A percentile compares a stretch with the other conserved stretches of the same genome.
Conservation (phyloP, 1,140 invertebrate genomes). For the Tigriopus japonicus region DNA sequence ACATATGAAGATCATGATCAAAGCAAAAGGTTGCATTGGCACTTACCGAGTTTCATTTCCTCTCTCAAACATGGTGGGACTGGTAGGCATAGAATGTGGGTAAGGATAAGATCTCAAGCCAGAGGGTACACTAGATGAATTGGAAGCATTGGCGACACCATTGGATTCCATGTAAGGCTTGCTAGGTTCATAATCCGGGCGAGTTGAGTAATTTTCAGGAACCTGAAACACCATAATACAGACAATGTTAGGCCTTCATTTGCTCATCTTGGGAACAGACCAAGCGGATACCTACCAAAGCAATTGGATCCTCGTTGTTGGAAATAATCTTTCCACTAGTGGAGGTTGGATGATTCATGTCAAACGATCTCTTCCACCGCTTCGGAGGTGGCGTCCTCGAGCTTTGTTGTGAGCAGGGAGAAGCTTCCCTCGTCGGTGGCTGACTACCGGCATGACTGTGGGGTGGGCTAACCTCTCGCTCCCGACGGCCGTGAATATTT, state of each 20-base stretch:
- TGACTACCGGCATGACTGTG: conserved; percentile 5
- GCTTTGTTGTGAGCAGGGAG: background rate
- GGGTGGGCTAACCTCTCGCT: background rate
- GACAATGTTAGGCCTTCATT: no score
- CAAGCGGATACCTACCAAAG: background rate
- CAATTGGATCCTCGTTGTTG: background rate
- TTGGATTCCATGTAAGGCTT: background rate
- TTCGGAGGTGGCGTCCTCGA: conserved; percentile 10
- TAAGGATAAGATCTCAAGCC: conserved; percentile 2
- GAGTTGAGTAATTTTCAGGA: conserved; percentile 10
- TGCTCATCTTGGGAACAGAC: background rate
- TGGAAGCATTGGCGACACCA: background rate
- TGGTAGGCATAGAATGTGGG: conserved; percentile 11
- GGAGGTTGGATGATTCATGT: background rate
- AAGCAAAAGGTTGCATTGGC: background rate
- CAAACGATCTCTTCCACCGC: conserved; percentile 14
- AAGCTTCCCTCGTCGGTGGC: conserved; percentile 1
- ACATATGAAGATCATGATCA: no score
- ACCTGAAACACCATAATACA: background rate
- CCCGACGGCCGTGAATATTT: background rate
- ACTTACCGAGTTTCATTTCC: conserved; percentile 3
- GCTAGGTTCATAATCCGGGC: conserved; percentile 2
- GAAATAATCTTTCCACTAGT: background rate
- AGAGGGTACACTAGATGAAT: background rate
- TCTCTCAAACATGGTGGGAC: conserved; percentile 11